A percentile compares a stretch with the other conserved stretches of the same genome.
Evolutionary conservation across 2,113 vertebrate species (phyloP).

Genomic region (Helogale parvula): DNA sequence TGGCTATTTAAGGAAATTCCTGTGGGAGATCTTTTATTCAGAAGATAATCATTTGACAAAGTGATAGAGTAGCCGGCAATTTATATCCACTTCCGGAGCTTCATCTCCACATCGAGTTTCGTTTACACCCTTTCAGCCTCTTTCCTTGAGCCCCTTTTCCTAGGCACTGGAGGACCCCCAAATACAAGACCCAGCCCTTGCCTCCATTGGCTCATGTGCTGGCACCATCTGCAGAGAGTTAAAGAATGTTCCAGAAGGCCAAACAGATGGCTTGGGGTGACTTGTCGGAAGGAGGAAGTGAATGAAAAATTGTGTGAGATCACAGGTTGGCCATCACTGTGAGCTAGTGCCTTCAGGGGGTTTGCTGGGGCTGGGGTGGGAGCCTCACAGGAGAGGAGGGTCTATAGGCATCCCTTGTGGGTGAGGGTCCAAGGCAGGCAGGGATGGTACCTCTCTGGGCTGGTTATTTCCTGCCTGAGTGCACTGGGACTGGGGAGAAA

Average conservation of each 20-base stretch:
- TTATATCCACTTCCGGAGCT: background rate
- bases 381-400: background rate
- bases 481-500: too few species aligned
- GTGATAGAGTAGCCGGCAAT: background rate
- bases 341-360: background rate
- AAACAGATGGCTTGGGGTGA: background rate
- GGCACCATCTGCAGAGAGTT: background rate
- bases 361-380: background rate
- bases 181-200: background rate
- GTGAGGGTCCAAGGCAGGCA: background rate
- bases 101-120: background rate
- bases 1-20: conserved; percentile 9
- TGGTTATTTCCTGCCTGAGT: background rate
- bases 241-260: background rate
- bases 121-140: background rate
- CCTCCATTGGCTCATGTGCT: background rate
- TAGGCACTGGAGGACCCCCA: background rate
- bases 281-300: background rate
- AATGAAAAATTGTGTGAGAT: background rate
- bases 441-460: background rate
- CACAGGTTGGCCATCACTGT: background rate
- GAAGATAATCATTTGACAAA: conserved; percentile 40
- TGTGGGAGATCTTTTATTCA: conserved; percentile 38
- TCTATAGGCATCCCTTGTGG: background rate
- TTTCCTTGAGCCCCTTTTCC: background rate